Percentiles rank a stretch among this genome's conserved stretches.
Evolutionary conservation across 2,888 invertebrate species (phyloP).

Genomic region (Morpho deidamia): DNA sequence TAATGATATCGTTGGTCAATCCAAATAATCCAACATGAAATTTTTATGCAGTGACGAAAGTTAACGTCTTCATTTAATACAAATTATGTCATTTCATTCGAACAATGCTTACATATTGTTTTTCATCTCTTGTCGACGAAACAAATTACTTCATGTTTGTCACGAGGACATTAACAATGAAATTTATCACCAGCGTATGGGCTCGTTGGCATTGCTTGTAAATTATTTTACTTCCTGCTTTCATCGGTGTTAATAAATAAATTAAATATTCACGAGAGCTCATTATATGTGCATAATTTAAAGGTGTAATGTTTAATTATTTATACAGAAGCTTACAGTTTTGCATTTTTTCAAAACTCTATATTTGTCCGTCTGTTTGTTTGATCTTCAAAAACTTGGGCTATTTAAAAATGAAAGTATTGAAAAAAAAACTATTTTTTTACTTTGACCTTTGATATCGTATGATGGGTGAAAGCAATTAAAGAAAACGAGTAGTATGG

Average conservation of each 20-base stretch:
- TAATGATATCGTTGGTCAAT: too few species aligned
- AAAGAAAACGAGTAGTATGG: too few species aligned
- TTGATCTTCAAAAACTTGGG: too few species aligned
- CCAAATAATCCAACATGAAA: too few species aligned
- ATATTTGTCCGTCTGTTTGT: too few species aligned
- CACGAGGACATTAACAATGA: slow-evolving; percentile 54
- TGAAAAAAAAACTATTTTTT: too few species aligned
- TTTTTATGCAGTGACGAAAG: too few species aligned
- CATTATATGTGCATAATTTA: slow-evolving; percentile 11
- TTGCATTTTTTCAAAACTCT: neutral
- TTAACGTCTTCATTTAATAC: too few species aligned
- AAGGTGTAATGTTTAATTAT: slow-evolving; percentile 8
- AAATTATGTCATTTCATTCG: too few species aligned
- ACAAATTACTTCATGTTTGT: slow-evolving; percentile 73
- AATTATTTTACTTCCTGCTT: slow-evolving; percentile 23
- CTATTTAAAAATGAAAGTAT: too few species aligned
- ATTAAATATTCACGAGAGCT: slow-evolving; percentile 15
- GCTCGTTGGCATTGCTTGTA: slow-evolving; percentile 43
- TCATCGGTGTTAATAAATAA: slow-evolving; percentile 22
- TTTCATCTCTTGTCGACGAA: slow-evolving; percentile 67
- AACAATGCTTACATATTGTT: slow-evolving; percentile 54
- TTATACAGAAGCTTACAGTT: neutral
- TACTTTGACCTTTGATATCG: too few species aligned
- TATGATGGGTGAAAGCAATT: too few species aligned
- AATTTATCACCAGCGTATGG: slow-evolving; percentile 63